Conservation (phyloP, 2,888 invertebrate species). For the Epistrophe grossulariae region DNA sequence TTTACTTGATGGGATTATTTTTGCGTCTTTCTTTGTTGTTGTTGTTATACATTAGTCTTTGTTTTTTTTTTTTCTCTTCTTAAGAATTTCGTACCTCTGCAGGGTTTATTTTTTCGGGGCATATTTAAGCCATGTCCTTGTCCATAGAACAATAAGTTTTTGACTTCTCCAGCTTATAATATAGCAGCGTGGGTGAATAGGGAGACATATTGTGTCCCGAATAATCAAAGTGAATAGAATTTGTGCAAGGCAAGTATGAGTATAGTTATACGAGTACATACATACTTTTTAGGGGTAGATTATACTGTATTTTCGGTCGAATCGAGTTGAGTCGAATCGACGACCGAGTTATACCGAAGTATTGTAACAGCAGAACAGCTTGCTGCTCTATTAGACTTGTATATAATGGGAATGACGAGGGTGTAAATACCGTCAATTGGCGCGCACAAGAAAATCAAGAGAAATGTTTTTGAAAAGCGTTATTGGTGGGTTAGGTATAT, state of each 20-base stretch:
- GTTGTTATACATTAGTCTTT: constrained; percentile 7
- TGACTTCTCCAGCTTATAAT: constrained; percentile 57
- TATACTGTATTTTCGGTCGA: constrained; percentile 45
- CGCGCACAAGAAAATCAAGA: constrained; percentile 17
- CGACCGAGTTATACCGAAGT: not conserved
- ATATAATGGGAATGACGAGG: constrained; percentile 73
- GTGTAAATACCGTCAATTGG: constrained; percentile 74
- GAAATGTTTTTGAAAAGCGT: constrained; percentile 34
- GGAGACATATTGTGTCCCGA: constrained; percentile 61
- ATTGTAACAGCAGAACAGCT: constrained; percentile 40
- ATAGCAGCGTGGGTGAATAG: constrained; percentile 42
- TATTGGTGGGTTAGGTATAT: constrained; percentile 72
- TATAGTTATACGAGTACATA: not conserved
- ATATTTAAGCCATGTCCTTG: constrained; percentile 33
- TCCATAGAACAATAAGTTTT: constrained; percentile 67
- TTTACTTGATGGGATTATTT: constrained; percentile 76
- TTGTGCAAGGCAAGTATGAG: constrained; percentile 52
- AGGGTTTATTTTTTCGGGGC: not conserved
- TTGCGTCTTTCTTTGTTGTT: constrained; percentile 23
- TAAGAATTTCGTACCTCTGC: constrained; percentile 18
- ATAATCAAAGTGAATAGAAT: constrained; percentile 59
- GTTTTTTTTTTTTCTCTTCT: constrained; percentile 32
- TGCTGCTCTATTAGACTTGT: constrained; percentile 75
- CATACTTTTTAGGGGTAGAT: constrained; percentile 64
- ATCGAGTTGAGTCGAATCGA: constrained; percentile 30